Percentiles rank a stretch among this genome's conserved stretches.
phyloP scores from a whole-genome alignment of 2,797 vertebrate species.

The Vireo griseus region DNA sequence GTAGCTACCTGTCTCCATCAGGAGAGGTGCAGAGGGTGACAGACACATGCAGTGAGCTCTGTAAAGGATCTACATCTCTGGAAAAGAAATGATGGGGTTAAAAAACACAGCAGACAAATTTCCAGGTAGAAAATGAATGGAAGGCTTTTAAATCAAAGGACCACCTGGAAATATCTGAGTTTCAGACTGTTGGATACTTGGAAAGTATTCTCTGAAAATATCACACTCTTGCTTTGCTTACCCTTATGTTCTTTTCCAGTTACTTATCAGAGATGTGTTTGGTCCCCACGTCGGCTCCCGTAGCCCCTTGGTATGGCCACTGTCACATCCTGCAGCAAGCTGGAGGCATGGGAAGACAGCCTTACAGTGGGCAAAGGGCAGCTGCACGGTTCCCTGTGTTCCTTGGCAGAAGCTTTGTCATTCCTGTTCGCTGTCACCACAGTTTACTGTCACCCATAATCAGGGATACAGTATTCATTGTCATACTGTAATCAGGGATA shows the following conservation, averaged over 20 bases:
- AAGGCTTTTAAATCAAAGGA: not conserved
- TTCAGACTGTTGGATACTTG: not conserved
- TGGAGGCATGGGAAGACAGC: not conserved
- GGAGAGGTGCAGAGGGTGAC: not conserved
- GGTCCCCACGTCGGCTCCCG: accelerated
- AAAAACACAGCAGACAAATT: not conserved
- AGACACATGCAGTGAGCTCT: not conserved
- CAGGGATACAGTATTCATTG: not conserved
- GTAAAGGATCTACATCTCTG: not conserved
- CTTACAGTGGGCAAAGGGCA: not conserved
- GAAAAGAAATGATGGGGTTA: not conserved
- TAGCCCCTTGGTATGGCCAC: not conserved
- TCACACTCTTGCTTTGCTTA: not conserved
- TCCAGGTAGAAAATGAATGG: not conserved
- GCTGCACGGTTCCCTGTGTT: accelerated
- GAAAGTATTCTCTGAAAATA: not conserved
- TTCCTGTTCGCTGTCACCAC: not conserved
- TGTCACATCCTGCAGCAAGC: not conserved
- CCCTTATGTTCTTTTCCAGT: not conserved
- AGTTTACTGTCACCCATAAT: not conserved
- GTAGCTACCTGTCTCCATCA: not conserved
- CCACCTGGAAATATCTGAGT: not conserved
- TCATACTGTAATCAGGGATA: not conserved
- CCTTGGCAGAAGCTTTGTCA: not conserved
- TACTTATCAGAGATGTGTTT: not conserved